phyloP scores from a whole-genome alignment of 1,140 invertebrate species.

The Coboldia fuscipes region DNA sequence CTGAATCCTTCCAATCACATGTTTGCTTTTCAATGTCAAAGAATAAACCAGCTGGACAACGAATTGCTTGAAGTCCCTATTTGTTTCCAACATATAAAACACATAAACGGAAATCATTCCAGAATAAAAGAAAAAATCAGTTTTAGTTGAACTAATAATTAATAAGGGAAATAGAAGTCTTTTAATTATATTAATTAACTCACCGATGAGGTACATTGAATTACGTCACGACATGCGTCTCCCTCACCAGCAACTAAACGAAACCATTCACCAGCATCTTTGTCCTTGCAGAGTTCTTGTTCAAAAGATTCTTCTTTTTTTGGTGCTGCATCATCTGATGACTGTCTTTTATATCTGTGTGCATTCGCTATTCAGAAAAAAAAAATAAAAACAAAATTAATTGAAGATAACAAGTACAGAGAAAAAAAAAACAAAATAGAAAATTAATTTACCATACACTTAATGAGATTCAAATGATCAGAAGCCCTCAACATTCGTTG shows the following conservation, averaged over 20 bases:
- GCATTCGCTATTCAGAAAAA: not conserved
- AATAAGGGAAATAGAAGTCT: not conserved
- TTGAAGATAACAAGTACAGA: not conserved
- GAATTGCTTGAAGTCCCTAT: conserved; percentile 77
- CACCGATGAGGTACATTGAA: conserved; percentile 82
- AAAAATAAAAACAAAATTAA: not conserved
- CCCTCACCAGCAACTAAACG: conserved; percentile 70
- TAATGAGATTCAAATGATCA: not conserved
- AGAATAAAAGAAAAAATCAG: conserved; percentile 1
- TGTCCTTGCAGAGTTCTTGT: conserved; percentile 75
- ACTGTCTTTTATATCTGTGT: conserved; percentile 25
- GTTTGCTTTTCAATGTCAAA: conserved; percentile 94
- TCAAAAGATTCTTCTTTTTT: conserved; percentile 75
- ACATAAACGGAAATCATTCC: not conserved
- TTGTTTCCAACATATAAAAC: too few species aligned
- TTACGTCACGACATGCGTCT: conserved; percentile 85
- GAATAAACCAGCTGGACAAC: conserved; percentile 78
- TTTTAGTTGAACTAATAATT: conserved; percentile 1
- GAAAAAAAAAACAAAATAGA: not conserved
- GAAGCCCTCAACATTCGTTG: too few species aligned
- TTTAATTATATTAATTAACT: conserved; percentile 16
- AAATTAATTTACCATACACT: not conserved
- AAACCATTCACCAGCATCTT: conserved; percentile 92
- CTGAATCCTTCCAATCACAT: conserved; percentile 84
- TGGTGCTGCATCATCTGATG: conserved; percentile 24